These are phyloP conservation scores for Euthynnus affinis DNA, from an alignment of 2,797 vertebrate species.

Conservation along the genomic window DNA sequence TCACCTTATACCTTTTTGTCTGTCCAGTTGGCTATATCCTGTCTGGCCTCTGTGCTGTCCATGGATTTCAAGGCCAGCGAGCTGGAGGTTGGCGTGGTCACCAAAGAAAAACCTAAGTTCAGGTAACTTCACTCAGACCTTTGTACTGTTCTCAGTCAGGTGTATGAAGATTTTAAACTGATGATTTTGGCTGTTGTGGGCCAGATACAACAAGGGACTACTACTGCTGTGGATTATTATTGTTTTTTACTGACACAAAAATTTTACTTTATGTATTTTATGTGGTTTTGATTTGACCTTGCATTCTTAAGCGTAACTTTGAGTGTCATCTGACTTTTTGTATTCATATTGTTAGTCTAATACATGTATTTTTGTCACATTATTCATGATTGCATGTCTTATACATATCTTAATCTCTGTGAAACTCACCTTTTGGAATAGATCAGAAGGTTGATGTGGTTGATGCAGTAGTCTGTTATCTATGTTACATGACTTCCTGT, in stretches of 20 bases:
- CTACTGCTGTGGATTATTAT: background rate
- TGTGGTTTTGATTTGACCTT: too few species aligned
- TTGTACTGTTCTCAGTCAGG: background rate
- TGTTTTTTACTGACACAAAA: too few species aligned
- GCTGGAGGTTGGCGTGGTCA: constrained; percentile 85
- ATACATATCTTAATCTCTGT: background rate
- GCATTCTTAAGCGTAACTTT: background rate
- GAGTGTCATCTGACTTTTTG: background rate
- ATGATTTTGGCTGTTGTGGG: background rate
- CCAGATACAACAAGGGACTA: too few species aligned
- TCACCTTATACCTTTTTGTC: background rate
- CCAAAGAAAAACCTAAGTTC: constrained; percentile 85
- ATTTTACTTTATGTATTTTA: background rate
- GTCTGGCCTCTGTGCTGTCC: constrained; percentile 84
- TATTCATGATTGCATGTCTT: background rate
- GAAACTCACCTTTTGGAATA: background rate
- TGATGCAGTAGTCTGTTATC: too few species aligned
- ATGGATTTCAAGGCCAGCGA: constrained; percentile 85
- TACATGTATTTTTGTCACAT: background rate
- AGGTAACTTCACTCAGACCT: constrained; percentile 70
- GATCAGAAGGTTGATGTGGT: background rate
- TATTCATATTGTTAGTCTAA: background rate
- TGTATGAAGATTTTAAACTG: background rate
- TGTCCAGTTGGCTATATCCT: constrained; percentile 83
- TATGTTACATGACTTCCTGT: background rate